phyloP scores from a whole-genome alignment of 2,888 invertebrate genomes.

The Drosophila kuntzei region DNA sequence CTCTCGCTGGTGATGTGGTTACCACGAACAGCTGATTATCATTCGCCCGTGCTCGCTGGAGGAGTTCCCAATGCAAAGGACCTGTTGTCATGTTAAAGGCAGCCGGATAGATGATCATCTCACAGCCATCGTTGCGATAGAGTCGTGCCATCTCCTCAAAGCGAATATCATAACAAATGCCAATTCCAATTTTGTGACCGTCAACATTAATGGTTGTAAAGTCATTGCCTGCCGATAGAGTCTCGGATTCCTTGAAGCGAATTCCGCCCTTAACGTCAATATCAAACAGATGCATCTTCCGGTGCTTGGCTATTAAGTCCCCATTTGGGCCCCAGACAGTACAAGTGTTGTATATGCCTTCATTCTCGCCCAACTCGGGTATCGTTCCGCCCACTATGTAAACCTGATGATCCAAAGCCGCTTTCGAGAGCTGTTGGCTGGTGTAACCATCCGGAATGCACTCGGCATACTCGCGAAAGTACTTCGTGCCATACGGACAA shows the following conservation, averaged over 20 bases:
- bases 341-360: constrained; percentile 92
- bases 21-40: constrained; percentile 97
- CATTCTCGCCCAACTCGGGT: constrained; percentile 90
- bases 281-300: constrained; percentile 98
- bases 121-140: constrained; percentile 91
- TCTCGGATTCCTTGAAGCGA: constrained; percentile 96
- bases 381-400: constrained; percentile 96
- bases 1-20: constrained; percentile 93
- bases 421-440: constrained; percentile 89
- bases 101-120: constrained; percentile 95
- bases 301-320: constrained; percentile 91
- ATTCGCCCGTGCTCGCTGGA: constrained; percentile 92
- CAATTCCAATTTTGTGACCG: constrained; percentile 92
- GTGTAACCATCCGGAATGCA: constrained; percentile 92
- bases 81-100: constrained; percentile 99
- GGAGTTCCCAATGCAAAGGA: constrained; percentile 95
- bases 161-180: constrained; percentile 97
- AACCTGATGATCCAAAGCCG: constrained; percentile 91
- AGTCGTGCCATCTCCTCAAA: constrained; percentile 95
- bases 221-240: constrained; percentile 90
- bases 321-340: constrained; percentile 94
- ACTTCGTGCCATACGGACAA: constrained; percentile 95
- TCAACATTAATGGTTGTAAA: constrained; percentile 91
- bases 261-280: constrained; percentile 97
- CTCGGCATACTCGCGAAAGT: constrained; percentile 95